phyloP scores from a whole-genome alignment of 2,797 vertebrate species.

The Hippocampus kuda region DNA sequence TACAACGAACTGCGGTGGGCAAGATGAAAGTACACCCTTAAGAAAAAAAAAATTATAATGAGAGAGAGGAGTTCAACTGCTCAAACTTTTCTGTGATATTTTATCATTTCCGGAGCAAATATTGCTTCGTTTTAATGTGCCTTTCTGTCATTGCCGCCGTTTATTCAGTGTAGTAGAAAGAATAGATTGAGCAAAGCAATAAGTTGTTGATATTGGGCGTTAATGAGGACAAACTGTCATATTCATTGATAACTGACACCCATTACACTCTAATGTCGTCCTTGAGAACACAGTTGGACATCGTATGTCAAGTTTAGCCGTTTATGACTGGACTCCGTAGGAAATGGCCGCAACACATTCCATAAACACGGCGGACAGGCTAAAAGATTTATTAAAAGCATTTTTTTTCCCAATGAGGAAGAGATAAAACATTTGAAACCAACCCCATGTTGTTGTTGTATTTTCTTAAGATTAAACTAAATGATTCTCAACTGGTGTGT shows the following conservation, averaged over 20 bases:
- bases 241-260: background rate
- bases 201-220: background rate
- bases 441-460: background rate
- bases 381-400: background rate
- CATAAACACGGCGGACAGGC: background rate
- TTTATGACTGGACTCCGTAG: background rate
- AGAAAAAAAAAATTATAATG: background rate
- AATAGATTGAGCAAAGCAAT: background rate
- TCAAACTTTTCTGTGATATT: background rate
- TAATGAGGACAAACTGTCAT: background rate
- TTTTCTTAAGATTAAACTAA: background rate
- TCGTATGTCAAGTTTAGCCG: background rate
- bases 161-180: background rate
- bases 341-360: background rate
- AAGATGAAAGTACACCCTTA: background rate
- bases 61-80: background rate
- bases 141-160: background rate
- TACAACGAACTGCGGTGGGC: slow-evolving; percentile 3
- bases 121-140: background rate
- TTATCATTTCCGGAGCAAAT: background rate
- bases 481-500: too few species aligned
- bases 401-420: background rate
- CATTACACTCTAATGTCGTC: background rate
- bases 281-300: background rate
- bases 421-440: background rate